These are phyloP conservation scores for Rhabdornis inornatus DNA, from an alignment of 2,113 vertebrate genomes.

Conservation along the genomic window DNA sequence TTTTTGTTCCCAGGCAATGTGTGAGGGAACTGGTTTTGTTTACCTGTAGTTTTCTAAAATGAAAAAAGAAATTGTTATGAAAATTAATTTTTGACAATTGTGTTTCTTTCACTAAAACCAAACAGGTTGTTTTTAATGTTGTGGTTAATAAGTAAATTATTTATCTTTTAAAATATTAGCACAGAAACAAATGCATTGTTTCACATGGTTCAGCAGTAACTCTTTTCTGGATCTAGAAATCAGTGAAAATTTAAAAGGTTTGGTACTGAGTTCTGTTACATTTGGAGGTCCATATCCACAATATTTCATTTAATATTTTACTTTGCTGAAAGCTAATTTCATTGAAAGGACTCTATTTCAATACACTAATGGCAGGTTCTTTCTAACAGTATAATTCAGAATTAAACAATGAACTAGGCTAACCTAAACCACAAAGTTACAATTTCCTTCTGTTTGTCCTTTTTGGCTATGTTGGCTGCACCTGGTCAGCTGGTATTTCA, in stretches of 20 bases:
- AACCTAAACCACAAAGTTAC: background rate
- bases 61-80: background rate
- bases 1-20: background rate
- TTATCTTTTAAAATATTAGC: background rate
- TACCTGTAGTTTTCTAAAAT: background rate
- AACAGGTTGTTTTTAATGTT: background rate
- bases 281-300: background rate
- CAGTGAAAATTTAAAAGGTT: background rate
- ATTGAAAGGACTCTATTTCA: background rate
- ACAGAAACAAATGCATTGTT: background rate
- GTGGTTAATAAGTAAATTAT: background rate
- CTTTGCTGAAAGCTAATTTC: background rate
- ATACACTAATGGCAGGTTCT: background rate
- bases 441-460: rapidly evolving
- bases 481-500: background rate
- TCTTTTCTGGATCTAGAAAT: background rate
- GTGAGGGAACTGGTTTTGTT: background rate
- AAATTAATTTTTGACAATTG: background rate
- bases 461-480: background rate
- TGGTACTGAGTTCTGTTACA: background rate
- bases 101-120: background rate
- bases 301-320: background rate
- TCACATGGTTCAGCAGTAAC: background rate
- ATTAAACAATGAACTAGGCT: background rate
- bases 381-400: background rate